Base-by-base conservation (phyloP, 2,113 vertebrate species). In the Colius striatus region DNA sequence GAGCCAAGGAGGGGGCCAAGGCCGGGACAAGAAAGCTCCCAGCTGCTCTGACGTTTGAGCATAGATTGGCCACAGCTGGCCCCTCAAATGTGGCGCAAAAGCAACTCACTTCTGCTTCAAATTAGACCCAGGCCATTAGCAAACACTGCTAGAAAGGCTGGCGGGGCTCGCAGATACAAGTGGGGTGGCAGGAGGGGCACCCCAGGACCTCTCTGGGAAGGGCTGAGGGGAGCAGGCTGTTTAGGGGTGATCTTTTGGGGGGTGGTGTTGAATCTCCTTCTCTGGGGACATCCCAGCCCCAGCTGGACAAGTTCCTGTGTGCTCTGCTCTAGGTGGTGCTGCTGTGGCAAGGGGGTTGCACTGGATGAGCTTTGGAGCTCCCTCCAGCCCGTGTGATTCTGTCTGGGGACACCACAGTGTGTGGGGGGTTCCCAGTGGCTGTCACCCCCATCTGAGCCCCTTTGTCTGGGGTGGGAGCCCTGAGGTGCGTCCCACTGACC, bases 11-110 rank as follows among this genome's bases (percentile, higher is more conserved):
- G 78, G 50, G 38, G 71, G 27, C 68, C 22, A 13, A 78, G 68
- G 58, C 30, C 11, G 55, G 90, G 60, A 87, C 74, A 92, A 96
- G 96, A 97, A 92, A 94, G 92, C 89, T 95, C 95, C 95, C 96
- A 95, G 96, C 96, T 96, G 96, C 96, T 97, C 95, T 96, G 96
- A 96, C 94, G 95, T 96, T 95, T 27, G 94, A 95, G 62, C 80
- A 75, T 84, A 96, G 96, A 96, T 96, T 96, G 94, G 96, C 96
- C 94, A 95, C 96, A 97, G 96, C 96, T 97, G 96, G 96, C 87
- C 95, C 91, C 91, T 36, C 89, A 96, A 96, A 96, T 96, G 95
- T 96, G 95, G 96, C 70, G 72, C 95, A 95, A 96, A 97, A 96
- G 94, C 93, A 95, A 90, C 90, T 41, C 38, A 12, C 38, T 96